Conservation (phyloP, 2,888 invertebrate genomes). For the Caenorhabditis wallacei region DNA sequence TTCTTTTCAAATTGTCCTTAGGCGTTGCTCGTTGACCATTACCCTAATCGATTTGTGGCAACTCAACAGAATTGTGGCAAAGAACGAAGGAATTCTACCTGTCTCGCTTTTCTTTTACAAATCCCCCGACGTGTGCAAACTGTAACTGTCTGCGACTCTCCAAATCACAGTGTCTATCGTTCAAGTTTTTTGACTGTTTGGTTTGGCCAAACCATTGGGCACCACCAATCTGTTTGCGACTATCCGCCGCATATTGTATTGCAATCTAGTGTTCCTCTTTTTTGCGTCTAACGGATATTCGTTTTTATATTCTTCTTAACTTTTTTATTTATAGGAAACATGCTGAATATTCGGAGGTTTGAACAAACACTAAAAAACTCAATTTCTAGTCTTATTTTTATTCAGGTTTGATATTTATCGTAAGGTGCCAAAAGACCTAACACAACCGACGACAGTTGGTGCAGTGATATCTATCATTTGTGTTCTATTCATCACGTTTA, state of each 20-base stretch:
- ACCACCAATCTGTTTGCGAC: constrained; percentile 65
- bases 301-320: constrained; percentile 18
- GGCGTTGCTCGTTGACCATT: constrained; percentile 50
- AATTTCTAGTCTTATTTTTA: neutral
- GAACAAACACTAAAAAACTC: too few relatives aligned
- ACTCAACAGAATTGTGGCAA: constrained; percentile 44
- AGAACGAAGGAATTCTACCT: constrained; percentile 36
- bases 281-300: constrained; percentile 54
- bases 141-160: constrained; percentile 19
- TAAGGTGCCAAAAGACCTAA: constrained; percentile 87
- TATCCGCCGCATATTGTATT: constrained; percentile 50
- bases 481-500: constrained; percentile 72
- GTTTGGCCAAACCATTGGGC: constrained; percentile 65
- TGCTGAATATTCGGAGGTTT: constrained; percentile 72
- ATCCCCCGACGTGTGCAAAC: constrained; percentile 63
- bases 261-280: constrained; percentile 55
- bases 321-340: constrained; percentile 53
- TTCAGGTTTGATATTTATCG: constrained; percentile 86
- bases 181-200: constrained; percentile 65
- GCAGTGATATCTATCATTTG: constrained; percentile 74
- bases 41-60: constrained; percentile 41
- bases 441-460: constrained; percentile 85
- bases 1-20: constrained; percentile 19
- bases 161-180: constrained; percentile 20
- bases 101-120: constrained; percentile 45